Base-by-base conservation (phyloP, 2,888 invertebrate species). In the Heliconius sara region DNA sequence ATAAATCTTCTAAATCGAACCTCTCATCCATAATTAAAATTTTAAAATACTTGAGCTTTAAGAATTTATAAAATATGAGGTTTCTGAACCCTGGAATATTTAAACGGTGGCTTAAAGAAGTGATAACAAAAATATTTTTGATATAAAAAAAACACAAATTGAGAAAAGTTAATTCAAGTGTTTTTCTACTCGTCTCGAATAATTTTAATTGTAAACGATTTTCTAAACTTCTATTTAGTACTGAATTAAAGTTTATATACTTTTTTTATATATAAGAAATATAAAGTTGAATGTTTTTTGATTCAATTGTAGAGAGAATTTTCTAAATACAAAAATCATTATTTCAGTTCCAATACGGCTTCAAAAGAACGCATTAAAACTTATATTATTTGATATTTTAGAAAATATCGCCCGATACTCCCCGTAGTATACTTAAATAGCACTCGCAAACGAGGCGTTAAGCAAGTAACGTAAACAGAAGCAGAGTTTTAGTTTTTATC, bases 401-500 rank as follows among this genome's bases (percentile, higher is more conserved):
- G 43, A 47, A 78, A 43, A 74, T 57, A 75, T n/a, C 43, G 57
- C 43, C 19, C 30, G n/a, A 73, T n/a, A 75, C 72, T 80, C 80
- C 79, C 78, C 63, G 47, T 57, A 77, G 78, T 75, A 70, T 60
- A 75, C 67, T 60, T 66, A 72, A 57, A 82, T 78, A 72, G 74
- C 79, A 81, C 83, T 85, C 80, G 83, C 83, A 84, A 86, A 84
- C 84, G 83, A 80, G 47, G 27, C 65, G 66, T 47, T 47, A 75
- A 75, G 22, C 47, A 78, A 85, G 85, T 83, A 83, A 86, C 84
- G 84, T 90, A 90, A 90, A 90, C 90, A 87, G 85, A 86, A 86
- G 86, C 85, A 81, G 84, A 87, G 89, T 88, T 87, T 83, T 85
- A 88, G 90, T 92, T 91, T 90, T 87, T 91, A 91, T 92, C 93